phyloP scores from a whole-genome alignment of 1,140 invertebrate genomes.

The Drosophila kurseongensis region DNA sequence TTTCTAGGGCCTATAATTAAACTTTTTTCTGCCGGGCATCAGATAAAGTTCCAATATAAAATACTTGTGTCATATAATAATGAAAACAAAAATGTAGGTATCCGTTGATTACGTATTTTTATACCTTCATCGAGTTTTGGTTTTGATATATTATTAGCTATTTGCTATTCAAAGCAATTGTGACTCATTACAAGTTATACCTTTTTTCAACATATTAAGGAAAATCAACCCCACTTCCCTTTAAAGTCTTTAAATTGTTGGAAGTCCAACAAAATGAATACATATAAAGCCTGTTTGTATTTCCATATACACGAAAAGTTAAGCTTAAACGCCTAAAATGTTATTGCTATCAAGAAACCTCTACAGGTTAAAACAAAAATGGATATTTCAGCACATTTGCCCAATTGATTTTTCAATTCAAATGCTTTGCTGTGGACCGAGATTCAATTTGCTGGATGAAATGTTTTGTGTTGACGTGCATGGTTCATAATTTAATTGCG shows the following conservation, averaged over 20 bases:
- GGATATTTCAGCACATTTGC: not conserved
- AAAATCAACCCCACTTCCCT: no score
- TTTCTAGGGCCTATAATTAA: not conserved
- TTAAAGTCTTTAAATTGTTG: no score
- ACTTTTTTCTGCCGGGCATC: not conserved
- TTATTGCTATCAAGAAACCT: not conserved
- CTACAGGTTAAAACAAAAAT: not conserved
- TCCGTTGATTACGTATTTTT: no score
- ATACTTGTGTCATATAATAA: not conserved
- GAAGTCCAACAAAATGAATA: no score
- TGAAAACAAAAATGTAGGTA: not conserved
- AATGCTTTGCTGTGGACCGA: not conserved
- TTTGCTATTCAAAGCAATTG: no score
- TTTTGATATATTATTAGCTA: no score
- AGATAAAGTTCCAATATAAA: not conserved
- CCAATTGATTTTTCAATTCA: slow-evolving; percentile 15
- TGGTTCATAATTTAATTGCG: slow-evolving; percentile 35
- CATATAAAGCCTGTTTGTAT: no score
- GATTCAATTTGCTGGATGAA: slow-evolving; percentile 12
- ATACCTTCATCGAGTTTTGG: no score
- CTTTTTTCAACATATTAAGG: no score
- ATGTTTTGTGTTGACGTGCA: slow-evolving; percentile 14
- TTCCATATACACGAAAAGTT: not conserved
- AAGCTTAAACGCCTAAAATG: not conserved
- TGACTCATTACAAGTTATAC: no score